These are phyloP conservation scores for Philaethria dido DNA, from an alignment of 2,888 invertebrate genomes.

Conservation along the genomic window DNA sequence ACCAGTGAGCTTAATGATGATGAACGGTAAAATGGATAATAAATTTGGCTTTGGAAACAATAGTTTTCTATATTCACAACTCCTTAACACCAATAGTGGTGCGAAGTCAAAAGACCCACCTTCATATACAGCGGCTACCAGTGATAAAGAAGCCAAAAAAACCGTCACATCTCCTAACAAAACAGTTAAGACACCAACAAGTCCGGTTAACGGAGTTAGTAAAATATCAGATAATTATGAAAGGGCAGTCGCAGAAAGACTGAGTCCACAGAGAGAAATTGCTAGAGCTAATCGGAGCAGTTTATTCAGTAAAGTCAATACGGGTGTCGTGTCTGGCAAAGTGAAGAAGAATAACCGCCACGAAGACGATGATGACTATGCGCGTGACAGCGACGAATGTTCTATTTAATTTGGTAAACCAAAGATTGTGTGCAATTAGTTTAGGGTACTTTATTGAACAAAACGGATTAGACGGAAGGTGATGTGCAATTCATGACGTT, in stretches of 20 bases:
- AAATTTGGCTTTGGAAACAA: conserved; percentile 73
- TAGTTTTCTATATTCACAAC: conserved; percentile 77
- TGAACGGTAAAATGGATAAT: conserved; percentile 76
- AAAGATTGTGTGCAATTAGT: conserved; percentile 25
- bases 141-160: conserved; percentile 56
- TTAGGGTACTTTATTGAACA: conserved; percentile 42
- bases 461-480: background rate
- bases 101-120: conserved; percentile 72
- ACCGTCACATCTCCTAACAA: conserved; percentile 61
- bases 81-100: conserved; percentile 60
- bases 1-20: conserved; percentile 78
- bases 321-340: conserved; percentile 72
- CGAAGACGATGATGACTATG: conserved; percentile 79
- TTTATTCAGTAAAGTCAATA: conserved; percentile 75
- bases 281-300: conserved; percentile 68
- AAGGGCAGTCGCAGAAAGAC: conserved; percentile 72
- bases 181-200: conserved; percentile 60
- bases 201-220: conserved; percentile 73
- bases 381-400: conserved; percentile 85
- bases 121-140: conserved; percentile 69
- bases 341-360: conserved; percentile 60
- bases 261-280: conserved; percentile 69
- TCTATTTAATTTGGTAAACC: conserved; percentile 75
- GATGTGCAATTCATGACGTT: conserved; percentile 52
- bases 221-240: conserved; percentile 81